Percentiles rank a stretch among this genome's conserved stretches.
Evolutionary conservation across 2,113 vertebrate genomes (phyloP).

Genomic region (Ciconia boyciana): DNA sequence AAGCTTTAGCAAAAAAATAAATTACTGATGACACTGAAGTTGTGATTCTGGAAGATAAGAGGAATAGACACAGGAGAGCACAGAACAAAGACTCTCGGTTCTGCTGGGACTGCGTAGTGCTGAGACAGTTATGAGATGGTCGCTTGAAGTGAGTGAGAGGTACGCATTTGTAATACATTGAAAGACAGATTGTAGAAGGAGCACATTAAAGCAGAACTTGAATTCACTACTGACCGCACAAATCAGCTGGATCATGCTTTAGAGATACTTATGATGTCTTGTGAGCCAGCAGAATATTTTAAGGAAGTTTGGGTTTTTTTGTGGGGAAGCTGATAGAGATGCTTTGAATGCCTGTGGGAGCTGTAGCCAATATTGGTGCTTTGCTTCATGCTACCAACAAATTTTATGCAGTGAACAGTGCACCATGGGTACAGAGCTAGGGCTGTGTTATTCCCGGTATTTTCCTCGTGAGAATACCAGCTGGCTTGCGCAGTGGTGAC

Average conservation of each 20-base stretch:
- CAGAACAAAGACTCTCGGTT: background rate
- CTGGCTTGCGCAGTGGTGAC: background rate
- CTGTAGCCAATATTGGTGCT: background rate
- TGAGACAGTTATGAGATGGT: background rate
- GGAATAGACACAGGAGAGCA: background rate
- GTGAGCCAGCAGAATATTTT: background rate
- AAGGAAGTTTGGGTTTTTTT: background rate
- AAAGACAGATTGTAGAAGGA: background rate
- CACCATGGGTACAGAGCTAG: background rate
- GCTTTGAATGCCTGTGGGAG: background rate
- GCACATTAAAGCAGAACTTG: background rate
- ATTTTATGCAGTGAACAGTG: background rate
- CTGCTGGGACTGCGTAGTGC: background rate
- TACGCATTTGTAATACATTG: accelerated
- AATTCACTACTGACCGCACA: background rate
- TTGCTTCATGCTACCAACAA: background rate
- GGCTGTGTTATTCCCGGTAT: background rate
- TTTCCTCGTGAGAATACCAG: background rate
- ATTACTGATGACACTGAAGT: background rate
- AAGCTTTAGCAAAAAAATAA: background rate
- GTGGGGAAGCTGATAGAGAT: background rate
- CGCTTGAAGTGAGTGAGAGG: background rate
- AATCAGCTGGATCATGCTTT: background rate
- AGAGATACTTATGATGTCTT: background rate
- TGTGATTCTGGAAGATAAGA: background rate